phyloP scores from a whole-genome alignment of 2,113 vertebrate genomes.

The Apodemus speciosus region DNA sequence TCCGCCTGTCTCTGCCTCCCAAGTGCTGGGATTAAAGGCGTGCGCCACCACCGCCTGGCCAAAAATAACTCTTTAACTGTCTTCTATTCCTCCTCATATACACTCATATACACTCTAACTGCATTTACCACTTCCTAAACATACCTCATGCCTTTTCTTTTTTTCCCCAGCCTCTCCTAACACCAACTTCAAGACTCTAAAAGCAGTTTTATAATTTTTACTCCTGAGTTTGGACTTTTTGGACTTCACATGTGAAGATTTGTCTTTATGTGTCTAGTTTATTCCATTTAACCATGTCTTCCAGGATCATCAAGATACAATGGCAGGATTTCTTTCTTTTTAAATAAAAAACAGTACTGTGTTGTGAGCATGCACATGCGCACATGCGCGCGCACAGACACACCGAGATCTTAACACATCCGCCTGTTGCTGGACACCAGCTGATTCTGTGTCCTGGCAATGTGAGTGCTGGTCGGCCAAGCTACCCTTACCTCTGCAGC shows the following conservation, averaged over 20 bases:
- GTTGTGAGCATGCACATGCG: background rate
- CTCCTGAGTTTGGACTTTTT: background rate
- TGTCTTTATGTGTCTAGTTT: background rate
- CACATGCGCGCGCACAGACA: background rate
- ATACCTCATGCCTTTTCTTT: background rate
- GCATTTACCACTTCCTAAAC: background rate
- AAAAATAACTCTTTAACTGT: conserved; percentile 28
- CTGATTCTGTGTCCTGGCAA: background rate
- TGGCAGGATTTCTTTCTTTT: background rate
- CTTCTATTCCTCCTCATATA: background rate
- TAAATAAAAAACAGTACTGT: background rate
- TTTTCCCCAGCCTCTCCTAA: background rate
- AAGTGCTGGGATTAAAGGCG: no score
- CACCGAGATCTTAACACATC: background rate
- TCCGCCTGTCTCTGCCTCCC: no score
- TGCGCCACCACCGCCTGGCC: no score
- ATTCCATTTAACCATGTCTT: background rate
- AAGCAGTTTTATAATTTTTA: background rate
- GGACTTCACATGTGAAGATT: background rate
- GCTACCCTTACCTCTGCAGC: background rate
- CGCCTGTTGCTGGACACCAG: background rate
- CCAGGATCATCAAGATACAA: background rate
- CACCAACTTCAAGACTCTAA: background rate
- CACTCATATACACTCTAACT: background rate
- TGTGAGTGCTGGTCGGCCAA: background rate